Conservation (phyloP, 2,888 invertebrate species). For the Gisinianus flammeolus region DNA sequence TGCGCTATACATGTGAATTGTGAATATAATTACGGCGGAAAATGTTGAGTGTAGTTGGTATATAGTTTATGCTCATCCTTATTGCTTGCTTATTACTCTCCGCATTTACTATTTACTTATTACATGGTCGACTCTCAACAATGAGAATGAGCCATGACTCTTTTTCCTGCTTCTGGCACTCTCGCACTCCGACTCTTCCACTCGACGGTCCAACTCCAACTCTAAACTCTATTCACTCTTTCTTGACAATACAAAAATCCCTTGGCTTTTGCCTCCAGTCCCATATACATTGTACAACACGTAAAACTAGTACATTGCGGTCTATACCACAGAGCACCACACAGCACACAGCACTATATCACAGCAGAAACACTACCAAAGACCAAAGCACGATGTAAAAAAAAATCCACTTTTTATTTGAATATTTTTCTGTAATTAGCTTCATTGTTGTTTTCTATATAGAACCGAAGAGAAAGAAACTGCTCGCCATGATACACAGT, state of each 20-base stretch:
- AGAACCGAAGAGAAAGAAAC: constrained; percentile 8
- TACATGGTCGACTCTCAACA: background rate
- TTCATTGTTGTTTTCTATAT: constrained; percentile 38
- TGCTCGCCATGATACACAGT: background rate
- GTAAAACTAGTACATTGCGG: too few relatives aligned
- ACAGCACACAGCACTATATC: background rate
- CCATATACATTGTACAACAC: too few relatives aligned
- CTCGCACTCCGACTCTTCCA: background rate
- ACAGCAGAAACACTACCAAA: background rate
- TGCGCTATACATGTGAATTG: background rate
- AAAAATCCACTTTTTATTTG: constrained; percentile 39
- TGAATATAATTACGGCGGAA: background rate
- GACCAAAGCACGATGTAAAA: background rate
- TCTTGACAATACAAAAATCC: too few relatives aligned
- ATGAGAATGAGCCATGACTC: background rate
- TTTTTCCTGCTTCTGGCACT: background rate
- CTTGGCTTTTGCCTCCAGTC: background rate
- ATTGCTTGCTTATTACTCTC: background rate
- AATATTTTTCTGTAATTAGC: constrained; percentile 43
- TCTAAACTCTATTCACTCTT: too few relatives aligned
- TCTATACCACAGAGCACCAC: background rate
- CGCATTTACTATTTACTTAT: background rate
- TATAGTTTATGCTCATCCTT: background rate
- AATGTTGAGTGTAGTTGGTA: background rate
- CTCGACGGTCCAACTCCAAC: too few relatives aligned